Conservation (phyloP, 2,888 invertebrate species). For the Julus scanicus region DNA sequence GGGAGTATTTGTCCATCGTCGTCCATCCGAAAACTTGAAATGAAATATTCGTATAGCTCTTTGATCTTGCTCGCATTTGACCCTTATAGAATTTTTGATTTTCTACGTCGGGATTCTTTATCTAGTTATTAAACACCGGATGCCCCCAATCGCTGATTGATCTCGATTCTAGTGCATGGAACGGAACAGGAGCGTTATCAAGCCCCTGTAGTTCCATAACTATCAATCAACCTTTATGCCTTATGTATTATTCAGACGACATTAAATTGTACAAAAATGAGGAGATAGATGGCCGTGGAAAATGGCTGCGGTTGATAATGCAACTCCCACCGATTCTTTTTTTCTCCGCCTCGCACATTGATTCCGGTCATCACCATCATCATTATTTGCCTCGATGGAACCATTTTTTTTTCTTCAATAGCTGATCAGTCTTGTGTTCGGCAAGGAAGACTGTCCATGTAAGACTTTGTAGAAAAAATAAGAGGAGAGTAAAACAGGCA, state of each 20-base stretch:
- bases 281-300: conserved; percentile 12
- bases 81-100: not conserved
- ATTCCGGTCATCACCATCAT: conserved; percentile 32
- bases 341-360: not conserved
- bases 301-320: not conserved
- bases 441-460: not conserved
- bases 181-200: too few species aligned
- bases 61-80: not conserved
- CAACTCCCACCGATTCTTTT: not conserved
- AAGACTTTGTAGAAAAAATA: not conserved
- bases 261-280: conserved; percentile 41
- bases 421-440: not conserved
- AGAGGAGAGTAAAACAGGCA: not conserved
- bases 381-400: conserved; percentile 23
- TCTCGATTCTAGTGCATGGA: not conserved
- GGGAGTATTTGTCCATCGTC: too few species aligned
- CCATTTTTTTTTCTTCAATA: not conserved
- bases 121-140: conserved; percentile 23
- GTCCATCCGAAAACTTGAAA: too few species aligned
- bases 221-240: conserved; percentile 16
- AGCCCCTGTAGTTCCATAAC: not conserved
- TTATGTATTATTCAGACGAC: conserved; percentile 31
- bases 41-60: not conserved
- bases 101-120: not conserved
- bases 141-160: conserved; percentile 20